Evolutionary conservation across 2,113 vertebrate species (phyloP).

Genomic region (Halcyon senegalensis): DNA sequence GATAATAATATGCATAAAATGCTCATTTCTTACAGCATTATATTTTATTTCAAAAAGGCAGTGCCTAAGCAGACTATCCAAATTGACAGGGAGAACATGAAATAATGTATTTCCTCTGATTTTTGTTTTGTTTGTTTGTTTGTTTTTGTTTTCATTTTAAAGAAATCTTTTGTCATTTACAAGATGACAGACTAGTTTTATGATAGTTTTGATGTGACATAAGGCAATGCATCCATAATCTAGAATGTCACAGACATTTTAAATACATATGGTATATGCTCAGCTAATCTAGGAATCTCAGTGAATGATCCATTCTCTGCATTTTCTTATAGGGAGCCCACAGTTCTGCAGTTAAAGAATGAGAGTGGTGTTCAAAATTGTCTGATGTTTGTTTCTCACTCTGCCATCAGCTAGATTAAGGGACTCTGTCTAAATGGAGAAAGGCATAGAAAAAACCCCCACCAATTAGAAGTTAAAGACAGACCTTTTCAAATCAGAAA

Average conservation of each 20-base stretch:
- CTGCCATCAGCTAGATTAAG: not conserved
- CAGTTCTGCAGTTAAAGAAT: not conserved
- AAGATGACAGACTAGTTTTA: conserved; percentile 32
- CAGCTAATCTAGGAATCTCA: conserved; percentile 20
- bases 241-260: conserved; percentile 47
- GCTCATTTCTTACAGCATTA: conserved; percentile 68
- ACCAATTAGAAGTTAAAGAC: not conserved
- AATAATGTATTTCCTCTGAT: conserved; percentile 50
- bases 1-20: conserved; percentile 79
- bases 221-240: conserved; percentile 52
- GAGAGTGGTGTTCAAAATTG: not conserved
- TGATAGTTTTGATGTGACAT: conserved; percentile 54
- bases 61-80: conserved; percentile 46
- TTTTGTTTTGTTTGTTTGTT: not conserved
- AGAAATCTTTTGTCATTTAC: conserved; percentile 39
- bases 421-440: not conserved
- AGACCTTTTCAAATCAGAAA: not conserved
- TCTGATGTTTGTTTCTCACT: not conserved
- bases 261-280: not conserved
- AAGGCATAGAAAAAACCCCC: not conserved
- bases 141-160: not conserved
- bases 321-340: not conserved
- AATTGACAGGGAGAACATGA: conserved; percentile 68
- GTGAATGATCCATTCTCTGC: not conserved
- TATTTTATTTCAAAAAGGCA: conserved; percentile 66